Percentiles rank a stretch among this genome's conserved stretches.
These are phyloP conservation scores for Corythornis madagascariensis DNA, from an alignment of 2,113 vertebrate genomes.

Conservation along the genomic window DNA sequence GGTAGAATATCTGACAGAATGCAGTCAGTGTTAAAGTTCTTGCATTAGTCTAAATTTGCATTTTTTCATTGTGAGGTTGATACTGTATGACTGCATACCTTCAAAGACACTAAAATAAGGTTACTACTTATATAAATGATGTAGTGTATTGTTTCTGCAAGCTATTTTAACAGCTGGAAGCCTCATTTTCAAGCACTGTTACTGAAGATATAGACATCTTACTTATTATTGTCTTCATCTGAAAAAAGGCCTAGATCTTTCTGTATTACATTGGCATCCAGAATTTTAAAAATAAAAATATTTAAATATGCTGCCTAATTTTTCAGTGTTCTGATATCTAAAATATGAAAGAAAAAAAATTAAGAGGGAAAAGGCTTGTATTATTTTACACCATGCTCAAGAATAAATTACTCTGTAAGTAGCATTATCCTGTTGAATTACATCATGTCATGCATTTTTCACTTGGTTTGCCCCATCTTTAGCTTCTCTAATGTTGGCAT, in stretches of 20 bases:
- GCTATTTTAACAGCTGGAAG: conserved; percentile 2
- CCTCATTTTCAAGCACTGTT: not conserved
- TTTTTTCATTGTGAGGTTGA: not conserved
- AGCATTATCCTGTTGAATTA: conserved; percentile 24
- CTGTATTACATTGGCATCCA: not conserved
- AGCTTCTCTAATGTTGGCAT: not conserved
- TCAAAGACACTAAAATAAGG: conserved; percentile 20
- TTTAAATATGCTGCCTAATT: not conserved
- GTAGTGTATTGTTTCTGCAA: not conserved
- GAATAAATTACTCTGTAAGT: not conserved
- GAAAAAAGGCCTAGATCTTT: not conserved
- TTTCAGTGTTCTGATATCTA: not conserved
- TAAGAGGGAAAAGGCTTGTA: not conserved
- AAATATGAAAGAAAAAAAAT: not conserved
- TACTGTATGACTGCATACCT: not conserved
- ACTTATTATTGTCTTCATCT: not conserved
- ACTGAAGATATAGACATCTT: not conserved
- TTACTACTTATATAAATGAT: not conserved
- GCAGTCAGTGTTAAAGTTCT: not conserved
- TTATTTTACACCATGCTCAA: not conserved
- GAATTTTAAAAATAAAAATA: not conserved
- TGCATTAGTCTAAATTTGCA: not conserved
- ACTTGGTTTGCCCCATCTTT: not conserved
- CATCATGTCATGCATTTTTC: not conserved
- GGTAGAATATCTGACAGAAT: not conserved